Evolutionary conservation across 2,888 invertebrate species (phyloP), one percentile per base, ranked within the genome.

Genomic region (Pterostichus madidus): DNA sequence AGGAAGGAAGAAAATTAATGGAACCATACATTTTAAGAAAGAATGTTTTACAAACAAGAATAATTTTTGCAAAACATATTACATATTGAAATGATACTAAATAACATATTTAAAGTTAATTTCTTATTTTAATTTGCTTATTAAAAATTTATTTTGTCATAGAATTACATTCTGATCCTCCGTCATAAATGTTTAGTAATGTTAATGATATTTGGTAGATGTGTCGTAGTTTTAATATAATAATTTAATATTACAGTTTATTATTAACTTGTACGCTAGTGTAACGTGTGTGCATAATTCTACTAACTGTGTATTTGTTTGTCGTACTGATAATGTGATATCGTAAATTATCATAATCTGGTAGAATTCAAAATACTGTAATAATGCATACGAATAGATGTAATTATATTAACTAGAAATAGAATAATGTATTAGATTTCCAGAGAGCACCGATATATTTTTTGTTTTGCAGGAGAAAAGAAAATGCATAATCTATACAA

Each of bases 141-240:
- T 75, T 81, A 75, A 46, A 8, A 32, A 77, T 77, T 71, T 77
- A 77, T 73, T 81, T 73, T 81, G 17, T 75, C 81, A 81, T 75
- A 75, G 56, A 81, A 44, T 81, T 81, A 81, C 81, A 81, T 81
- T 59, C 11, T 75, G 15, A 73, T 75, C 49, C 81, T 61, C 81
- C 39, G 59, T 81, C 81, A 81, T 81, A 73, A 81, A 75, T 81
- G 81, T 81, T 71, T 75, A 59, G 81, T 59, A 75, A 15, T 81
- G 79, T 44, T 49, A 79, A 53, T 81, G 71, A 71, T 52, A 71
- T 44, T 8, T 56, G 59, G 81, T 81, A 46, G 81, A 73, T 81
- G 80, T 81, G 75, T 73, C 8, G 80, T 81, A 81, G 73, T 68
- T 39, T 39, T 39, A 24, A 13, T 5, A 46, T 46, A 44, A 46